A percentile compares a stretch with the other conserved stretches of the same genome.
Evolutionary conservation across 2,888 invertebrate genomes (phyloP).

Genomic region (Andrena fulva): DNA sequence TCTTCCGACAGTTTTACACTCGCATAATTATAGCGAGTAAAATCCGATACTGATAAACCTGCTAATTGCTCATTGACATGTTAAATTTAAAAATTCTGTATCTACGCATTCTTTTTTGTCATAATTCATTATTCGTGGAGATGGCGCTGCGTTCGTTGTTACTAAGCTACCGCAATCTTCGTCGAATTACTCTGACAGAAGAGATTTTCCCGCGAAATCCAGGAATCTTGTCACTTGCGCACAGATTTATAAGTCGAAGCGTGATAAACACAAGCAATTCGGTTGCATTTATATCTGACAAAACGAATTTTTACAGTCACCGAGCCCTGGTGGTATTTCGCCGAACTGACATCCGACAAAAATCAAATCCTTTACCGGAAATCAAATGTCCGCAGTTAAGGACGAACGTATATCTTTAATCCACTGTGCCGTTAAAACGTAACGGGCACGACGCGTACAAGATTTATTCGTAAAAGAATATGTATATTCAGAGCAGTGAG

Average conservation of each 20-base stretch:
- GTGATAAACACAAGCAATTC: background rate
- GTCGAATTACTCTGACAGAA: slow-evolving; percentile 34
- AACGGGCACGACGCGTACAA: background rate
- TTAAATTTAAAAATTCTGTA: slow-evolving; percentile 41
- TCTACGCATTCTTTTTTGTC: slow-evolving; percentile 38
- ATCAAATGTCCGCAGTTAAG: slow-evolving; percentile 27
- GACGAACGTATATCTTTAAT: background rate
- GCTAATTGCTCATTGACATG: background rate
- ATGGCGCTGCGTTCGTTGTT: slow-evolving; percentile 54
- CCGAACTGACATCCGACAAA: slow-evolving; percentile 71
- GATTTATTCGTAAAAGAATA: background rate
- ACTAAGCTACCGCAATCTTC: slow-evolving; percentile 42
- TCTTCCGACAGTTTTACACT: background rate
- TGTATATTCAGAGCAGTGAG: background rate
- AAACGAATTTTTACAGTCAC: slow-evolving; percentile 28
- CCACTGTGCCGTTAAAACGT: background rate
- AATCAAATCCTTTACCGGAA: slow-evolving; percentile 72
- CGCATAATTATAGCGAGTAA: background rate
- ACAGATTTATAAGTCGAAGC: background rate
- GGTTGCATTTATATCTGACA: slow-evolving; percentile 39
- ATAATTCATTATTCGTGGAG: slow-evolving; percentile 25
- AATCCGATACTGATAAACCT: background rate
- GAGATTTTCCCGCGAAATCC: background rate
- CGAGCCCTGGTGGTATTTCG: slow-evolving; percentile 62
- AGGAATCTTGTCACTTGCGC: background rate